Percentiles rank a stretch among this genome's conserved stretches.
phyloP scores from a whole-genome alignment of 1,140 invertebrate species.

The Theocolax elegans region DNA sequence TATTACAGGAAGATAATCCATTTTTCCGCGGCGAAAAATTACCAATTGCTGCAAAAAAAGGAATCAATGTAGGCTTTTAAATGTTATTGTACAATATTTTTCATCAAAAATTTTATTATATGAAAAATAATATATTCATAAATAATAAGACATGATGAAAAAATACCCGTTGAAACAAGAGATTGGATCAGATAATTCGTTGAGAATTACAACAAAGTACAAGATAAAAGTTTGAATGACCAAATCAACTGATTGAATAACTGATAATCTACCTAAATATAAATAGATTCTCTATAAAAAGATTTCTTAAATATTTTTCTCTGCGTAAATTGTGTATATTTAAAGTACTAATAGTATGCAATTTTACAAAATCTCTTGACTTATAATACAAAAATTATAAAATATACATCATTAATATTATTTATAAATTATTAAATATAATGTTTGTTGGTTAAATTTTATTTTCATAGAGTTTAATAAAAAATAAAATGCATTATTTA shows the following conservation, averaged over 20 bases:
- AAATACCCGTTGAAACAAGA: constrained; percentile 21
- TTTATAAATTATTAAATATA: constrained; percentile 34
- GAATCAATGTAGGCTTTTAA: constrained; percentile 71
- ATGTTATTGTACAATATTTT: neutral
- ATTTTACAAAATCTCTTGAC: neutral
- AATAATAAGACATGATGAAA: constrained; percentile 2
- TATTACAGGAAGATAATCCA: constrained; percentile 77
- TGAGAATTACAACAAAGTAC: constrained; percentile 4
- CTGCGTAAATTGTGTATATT: constrained; percentile 11
- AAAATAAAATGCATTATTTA: constrained; percentile 43
- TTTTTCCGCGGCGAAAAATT: constrained; percentile 84
- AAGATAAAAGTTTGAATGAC: constrained; percentile 3
- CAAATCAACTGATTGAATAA: constrained; percentile 4
- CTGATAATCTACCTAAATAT: neutral
- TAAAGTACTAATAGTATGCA: constrained; percentile 33
- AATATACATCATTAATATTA: constrained; percentile 25
- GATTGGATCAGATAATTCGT: constrained; percentile 3
- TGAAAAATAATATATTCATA: neutral
- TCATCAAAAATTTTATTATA: constrained; percentile 17
- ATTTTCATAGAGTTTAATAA: constrained; percentile 41
- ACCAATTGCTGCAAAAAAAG: constrained; percentile 89
- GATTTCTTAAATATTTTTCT: constrained; percentile 11
- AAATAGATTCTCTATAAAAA: neutral
- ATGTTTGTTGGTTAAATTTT: constrained; percentile 46
- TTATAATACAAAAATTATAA: neutral